phyloP scores from a whole-genome alignment of 2,113 vertebrate species.

The Strix aluco region DNA sequence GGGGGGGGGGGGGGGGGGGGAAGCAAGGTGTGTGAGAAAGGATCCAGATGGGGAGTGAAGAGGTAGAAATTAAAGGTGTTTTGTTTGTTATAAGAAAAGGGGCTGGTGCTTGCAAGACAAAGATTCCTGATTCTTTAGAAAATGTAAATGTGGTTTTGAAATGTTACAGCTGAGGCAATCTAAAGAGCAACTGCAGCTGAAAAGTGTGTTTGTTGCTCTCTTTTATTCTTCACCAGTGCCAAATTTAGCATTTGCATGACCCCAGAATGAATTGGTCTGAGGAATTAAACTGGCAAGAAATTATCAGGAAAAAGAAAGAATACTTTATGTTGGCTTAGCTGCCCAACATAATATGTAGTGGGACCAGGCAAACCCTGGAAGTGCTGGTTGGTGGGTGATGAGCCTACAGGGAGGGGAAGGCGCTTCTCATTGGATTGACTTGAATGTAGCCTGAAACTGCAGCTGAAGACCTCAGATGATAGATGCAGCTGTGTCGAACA shows the following conservation, averaged over 20 bases:
- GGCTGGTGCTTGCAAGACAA: neutral
- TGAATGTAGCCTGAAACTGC: neutral
- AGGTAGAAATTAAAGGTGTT: neutral
- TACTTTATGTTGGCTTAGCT: neutral
- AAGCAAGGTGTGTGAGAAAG: neutral
- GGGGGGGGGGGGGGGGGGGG: too few relatives aligned
- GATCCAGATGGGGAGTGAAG: neutral
- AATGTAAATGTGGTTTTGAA: neutral
- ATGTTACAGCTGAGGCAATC: neutral
- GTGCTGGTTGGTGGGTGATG: neutral
- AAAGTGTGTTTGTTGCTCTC: neutral
- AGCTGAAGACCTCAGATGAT: neutral
- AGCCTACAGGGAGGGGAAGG: neutral
- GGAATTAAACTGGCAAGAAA: neutral
- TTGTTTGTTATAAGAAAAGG: neutral
- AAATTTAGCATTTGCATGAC: neutral
- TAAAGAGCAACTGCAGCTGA: neutral
- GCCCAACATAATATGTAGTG: fast-evolving
- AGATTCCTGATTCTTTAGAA: neutral
- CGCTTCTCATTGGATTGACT: neutral
- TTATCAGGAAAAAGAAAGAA: neutral
- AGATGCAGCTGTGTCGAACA: neutral
- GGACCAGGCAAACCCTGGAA: neutral
- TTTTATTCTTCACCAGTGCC: neutral
- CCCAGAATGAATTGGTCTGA: neutral